Percentiles rank a stretch among this genome's conserved stretches.
Conservation (phyloP, 30 jellyfish, hydroid and myxozoan genomes). For the Hydra vulgaris region DNA sequence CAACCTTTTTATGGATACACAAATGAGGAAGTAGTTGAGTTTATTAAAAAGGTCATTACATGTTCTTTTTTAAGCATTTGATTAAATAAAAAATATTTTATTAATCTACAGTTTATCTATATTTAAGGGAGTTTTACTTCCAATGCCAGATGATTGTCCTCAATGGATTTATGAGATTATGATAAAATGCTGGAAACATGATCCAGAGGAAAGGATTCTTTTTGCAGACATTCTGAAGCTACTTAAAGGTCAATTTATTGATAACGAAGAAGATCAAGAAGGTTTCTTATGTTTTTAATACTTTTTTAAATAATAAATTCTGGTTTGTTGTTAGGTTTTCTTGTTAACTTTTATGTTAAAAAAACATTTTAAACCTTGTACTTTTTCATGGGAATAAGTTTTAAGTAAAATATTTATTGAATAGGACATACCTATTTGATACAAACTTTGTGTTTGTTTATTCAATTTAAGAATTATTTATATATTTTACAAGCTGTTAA, state of each 20-base stretch:
- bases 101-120: not conserved
- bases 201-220: conserved; percentile 58
- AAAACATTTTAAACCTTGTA: too few species aligned
- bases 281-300: not conserved
- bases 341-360: too few species aligned
- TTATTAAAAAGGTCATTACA: conserved; percentile 67
- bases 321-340: too few species aligned
- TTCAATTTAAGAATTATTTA: too few species aligned
- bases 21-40: conserved; percentile 90
- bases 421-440: too few species aligned
- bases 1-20: conserved; percentile 96
- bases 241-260: conserved; percentile 33
- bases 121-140: conserved; percentile 83
- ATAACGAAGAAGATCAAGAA: conserved; percentile 4
- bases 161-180: conserved; percentile 58
- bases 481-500: too few species aligned
- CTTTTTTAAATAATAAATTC: too few species aligned
- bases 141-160: conserved; percentile 87
- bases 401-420: too few species aligned
- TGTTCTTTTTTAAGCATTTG: not conserved
- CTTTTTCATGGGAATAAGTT: too few species aligned
- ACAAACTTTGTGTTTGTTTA: too few species aligned
- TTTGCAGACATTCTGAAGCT: conserved; percentile 37
- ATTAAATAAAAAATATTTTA: not conserved
- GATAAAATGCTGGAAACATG: conserved; percentile 76